A percentile compares a stretch with the other conserved stretches of the same genome.
phyloP scores from a whole-genome alignment of 2,888 invertebrate genomes.

The Pyrgus malvae region DNA sequence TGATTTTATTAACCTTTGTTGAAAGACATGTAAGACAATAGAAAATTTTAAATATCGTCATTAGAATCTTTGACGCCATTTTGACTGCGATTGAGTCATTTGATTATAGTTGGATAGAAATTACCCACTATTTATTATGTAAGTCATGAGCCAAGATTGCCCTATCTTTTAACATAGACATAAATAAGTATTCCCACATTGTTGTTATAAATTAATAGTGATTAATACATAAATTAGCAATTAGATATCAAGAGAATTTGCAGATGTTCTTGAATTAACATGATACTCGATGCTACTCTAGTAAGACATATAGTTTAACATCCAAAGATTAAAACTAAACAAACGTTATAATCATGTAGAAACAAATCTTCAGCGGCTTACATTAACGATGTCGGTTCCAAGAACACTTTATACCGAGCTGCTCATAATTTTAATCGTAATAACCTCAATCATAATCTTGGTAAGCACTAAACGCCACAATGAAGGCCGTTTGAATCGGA shows the following conservation, averaged over 20 bases:
- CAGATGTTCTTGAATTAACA: too few relatives aligned
- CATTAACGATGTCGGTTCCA: neutral
- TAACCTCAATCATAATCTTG: slow-evolving; percentile 24
- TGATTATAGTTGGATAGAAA: slow-evolving; percentile 3
- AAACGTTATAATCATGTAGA: too few relatives aligned
- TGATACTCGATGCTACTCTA: too few relatives aligned
- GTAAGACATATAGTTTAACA: too few relatives aligned
- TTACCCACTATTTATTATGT: slow-evolving; percentile 5
- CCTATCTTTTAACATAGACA: neutral
- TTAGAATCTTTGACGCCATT: too few relatives aligned
- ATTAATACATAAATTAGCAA: too few relatives aligned
- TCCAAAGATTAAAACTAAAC: too few relatives aligned
- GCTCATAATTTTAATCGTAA: slow-evolving; percentile 14
- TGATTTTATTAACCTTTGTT: too few relatives aligned
- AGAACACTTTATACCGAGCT: neutral
- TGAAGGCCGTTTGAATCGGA: slow-evolving; percentile 22
- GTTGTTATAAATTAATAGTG: neutral
- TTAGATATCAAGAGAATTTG: too few relatives aligned
- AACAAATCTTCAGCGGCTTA: too few relatives aligned
- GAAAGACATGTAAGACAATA: too few relatives aligned
- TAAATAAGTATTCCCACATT: neutral
- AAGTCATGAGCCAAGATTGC: slow-evolving; percentile 3
- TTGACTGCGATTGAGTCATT: neutral
- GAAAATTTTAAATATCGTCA: too few relatives aligned
- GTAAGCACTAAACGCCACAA: slow-evolving; percentile 13